Conservation (phyloP, 2,113 vertebrate genomes). For the Calonectris borealis region DNA sequence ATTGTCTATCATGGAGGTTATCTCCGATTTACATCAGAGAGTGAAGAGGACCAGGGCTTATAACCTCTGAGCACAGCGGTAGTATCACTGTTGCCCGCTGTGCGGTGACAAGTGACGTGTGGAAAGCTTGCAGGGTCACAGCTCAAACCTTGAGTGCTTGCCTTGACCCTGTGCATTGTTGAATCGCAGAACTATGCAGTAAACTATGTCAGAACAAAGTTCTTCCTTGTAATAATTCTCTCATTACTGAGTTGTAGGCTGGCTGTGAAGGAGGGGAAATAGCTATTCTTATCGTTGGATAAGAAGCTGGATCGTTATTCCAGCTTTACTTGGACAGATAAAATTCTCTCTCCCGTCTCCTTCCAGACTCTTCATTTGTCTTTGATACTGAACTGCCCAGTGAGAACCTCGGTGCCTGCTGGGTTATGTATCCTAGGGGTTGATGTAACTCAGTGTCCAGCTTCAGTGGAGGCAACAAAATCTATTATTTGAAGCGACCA, state of each 20-base stretch:
- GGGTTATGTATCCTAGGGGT: background rate
- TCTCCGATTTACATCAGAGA: background rate
- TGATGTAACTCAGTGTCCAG: background rate
- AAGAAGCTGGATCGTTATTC: background rate
- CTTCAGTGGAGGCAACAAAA: background rate
- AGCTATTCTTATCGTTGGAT: background rate
- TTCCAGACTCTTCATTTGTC: background rate
- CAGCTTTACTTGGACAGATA: background rate
- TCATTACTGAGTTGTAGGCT: background rate
- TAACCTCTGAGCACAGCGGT: background rate
- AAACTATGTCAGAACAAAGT: background rate
- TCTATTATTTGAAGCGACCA: background rate
- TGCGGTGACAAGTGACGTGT: background rate
- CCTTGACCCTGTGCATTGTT: background rate
- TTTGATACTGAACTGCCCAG: background rate
- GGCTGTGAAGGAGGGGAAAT: background rate
- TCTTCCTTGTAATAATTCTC: background rate
- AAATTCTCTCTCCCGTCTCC: background rate
- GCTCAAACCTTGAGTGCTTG: background rate
- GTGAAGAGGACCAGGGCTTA: background rate
- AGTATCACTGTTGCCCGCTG: background rate
- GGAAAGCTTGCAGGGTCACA: background rate
- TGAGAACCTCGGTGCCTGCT: background rate
- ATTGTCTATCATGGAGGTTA: background rate
- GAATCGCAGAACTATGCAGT: background rate